These are phyloP conservation scores for Nephila pilipes DNA, from an alignment of 1,140 invertebrate species.

Conservation along the genomic window DNA sequence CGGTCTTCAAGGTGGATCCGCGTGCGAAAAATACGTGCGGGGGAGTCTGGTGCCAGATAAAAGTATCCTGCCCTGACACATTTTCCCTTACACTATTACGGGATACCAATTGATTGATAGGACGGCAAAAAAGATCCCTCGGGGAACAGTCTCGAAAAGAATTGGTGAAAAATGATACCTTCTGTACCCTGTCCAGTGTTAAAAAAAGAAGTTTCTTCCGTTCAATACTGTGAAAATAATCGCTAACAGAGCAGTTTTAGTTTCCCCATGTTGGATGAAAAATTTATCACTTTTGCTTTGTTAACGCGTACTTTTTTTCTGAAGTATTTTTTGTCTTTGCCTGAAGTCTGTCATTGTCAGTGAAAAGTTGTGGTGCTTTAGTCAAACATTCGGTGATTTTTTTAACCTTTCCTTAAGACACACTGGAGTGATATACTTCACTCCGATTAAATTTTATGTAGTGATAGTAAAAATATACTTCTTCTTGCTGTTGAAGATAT, in stretches of 20 bases:
- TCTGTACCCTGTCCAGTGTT: constrained; percentile 58
- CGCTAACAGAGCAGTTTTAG: constrained; percentile 69
- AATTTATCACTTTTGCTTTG: constrained; percentile 52
- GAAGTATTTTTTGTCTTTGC: background rate
- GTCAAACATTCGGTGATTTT: no score
- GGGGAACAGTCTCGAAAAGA: constrained; percentile 62
- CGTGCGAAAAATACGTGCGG: background rate
- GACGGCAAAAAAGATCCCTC: constrained; percentile 61
- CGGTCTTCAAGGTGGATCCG: constrained; percentile 24
- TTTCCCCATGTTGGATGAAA: constrained; percentile 46
- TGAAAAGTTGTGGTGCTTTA: background rate
- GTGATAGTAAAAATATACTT: no score
- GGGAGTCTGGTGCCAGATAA: constrained; percentile 14
- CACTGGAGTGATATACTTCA: no score
- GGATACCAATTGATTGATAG: constrained; percentile 74
- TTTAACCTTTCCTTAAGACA: no score
- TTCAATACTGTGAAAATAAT: constrained; percentile 60
- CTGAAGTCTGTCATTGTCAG: background rate
- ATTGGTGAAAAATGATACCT: constrained; percentile 68
- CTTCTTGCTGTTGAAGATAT: no score
- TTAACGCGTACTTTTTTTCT: background rate
- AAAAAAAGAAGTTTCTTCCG: constrained; percentile 54
- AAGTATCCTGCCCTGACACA: constrained; percentile 58
- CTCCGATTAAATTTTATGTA: no score
- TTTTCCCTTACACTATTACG: constrained; percentile 66